Percentiles rank a stretch among this genome's conserved stretches.
These are phyloP conservation scores for Drosophila austrosaltans DNA, from an alignment of 2,888 invertebrate genomes.

Conservation along the genomic window DNA sequence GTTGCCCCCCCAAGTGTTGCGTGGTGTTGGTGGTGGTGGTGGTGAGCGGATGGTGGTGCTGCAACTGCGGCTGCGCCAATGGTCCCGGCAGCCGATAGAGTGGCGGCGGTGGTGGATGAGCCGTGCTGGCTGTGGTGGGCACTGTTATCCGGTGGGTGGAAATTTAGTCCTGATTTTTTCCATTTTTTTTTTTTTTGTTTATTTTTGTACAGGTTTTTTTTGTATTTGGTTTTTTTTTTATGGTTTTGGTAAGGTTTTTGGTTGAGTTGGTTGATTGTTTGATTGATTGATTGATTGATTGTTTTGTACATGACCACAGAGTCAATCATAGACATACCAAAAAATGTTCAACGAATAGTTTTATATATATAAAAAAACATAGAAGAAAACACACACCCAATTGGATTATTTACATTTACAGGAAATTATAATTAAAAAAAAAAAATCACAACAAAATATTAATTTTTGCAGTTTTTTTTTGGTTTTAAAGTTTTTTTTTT, in stretches of 20 bases:
- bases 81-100: conserved; percentile 7
- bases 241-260: conserved; percentile 70
- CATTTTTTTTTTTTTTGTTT: conserved; percentile 71
- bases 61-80: conserved; percentile 47
- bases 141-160: conserved; percentile 84
- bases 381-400: conserved; percentile 84
- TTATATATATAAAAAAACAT: conserved; percentile 82
- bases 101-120: conserved; percentile 79
- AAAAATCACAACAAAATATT: conserved; percentile 52
- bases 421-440: conserved; percentile 66
- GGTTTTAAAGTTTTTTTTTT: conserved; percentile 43
- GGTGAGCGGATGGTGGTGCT: conserved; percentile 52
- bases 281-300: conserved; percentile 63
- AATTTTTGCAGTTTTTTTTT: conserved; percentile 58
- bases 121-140: conserved; percentile 77
- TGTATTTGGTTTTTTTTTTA: conserved; percentile 79
- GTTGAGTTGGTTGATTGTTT: conserved; percentile 69
- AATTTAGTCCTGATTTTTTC: conserved; percentile 84
- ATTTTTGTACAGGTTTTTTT: conserved; percentile 77
- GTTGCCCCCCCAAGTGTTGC: conserved; percentile 50
- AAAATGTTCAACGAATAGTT: conserved; percentile 84
- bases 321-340: conserved; percentile 84
- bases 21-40: conserved; percentile 64
- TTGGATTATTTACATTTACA: conserved; percentile 84
- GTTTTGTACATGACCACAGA: conserved; percentile 83